These are phyloP conservation scores for Phymorhynchus buccinoides DNA, from an alignment of 1,140 invertebrate species.

Conservation along the genomic window DNA sequence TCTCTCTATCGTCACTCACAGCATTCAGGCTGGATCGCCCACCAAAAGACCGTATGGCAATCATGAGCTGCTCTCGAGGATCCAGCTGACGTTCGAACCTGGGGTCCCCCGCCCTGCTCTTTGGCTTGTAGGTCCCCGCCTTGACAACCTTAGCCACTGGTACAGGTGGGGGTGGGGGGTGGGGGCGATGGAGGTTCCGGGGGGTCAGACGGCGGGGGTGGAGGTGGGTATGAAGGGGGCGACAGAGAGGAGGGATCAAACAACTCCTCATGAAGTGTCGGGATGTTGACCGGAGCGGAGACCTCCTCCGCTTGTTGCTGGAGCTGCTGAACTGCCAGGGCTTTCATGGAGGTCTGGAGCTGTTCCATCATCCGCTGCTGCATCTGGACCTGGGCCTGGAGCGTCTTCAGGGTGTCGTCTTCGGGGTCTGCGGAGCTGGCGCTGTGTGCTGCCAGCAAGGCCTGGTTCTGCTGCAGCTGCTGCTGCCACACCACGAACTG, in stretches of 20 bases:
- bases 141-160: slow-evolving; percentile 35
- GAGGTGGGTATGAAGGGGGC: neutral
- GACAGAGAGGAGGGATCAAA: neutral
- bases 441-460: slow-evolving; percentile 49
- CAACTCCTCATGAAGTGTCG: neutral
- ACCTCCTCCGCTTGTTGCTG: slow-evolving; percentile 3
- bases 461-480: slow-evolving; percentile 62
- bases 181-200: slow-evolving; percentile 32
- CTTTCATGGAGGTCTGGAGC: slow-evolving; percentile 62
- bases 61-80: slow-evolving; percentile 80
- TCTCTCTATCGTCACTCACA: slow-evolving; percentile 66
- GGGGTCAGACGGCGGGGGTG: neutral
- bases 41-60: slow-evolving; percentile 83
- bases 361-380: slow-evolving; percentile 62
- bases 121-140: slow-evolving; percentile 36
- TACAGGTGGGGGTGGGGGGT: slow-evolving; percentile 28
- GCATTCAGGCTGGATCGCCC: slow-evolving; percentile 77
- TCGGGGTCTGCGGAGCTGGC: slow-evolving; percentile 29
- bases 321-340: slow-evolving; percentile 49
- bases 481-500: slow-evolving; percentile 62
- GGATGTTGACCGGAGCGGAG: neutral
- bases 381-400: slow-evolving; percentile 58
- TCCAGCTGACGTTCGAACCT: slow-evolving; percentile 73
- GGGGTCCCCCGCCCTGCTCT: slow-evolving; percentile 49
- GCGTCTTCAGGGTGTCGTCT: slow-evolving; percentile 51